Base-by-base conservation (phyloP, 2,888 invertebrate genomes). In the Meteorus cinctellus region DNA sequence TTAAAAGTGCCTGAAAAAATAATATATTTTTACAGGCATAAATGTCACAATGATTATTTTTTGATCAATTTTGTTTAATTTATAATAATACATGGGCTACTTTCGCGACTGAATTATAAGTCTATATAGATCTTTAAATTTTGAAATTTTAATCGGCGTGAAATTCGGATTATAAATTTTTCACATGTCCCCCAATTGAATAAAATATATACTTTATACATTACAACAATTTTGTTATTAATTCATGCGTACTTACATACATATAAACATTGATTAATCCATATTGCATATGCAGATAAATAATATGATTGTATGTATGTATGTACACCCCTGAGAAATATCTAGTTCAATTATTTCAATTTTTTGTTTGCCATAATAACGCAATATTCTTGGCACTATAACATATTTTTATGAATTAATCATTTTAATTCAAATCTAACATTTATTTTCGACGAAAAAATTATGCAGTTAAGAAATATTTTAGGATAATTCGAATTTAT, bases 341-440 rank as follows among this genome's bases (percentile, higher is more conserved):
- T 62, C 62, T 62, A 62, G 31, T 62, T 29, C 62, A 62, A 72
- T 24, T 65, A 41, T 73, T 34, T 60, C 62, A 24, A 69, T 76
- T 68, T 63, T 45, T 19, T 48, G 5, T 72, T 16, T 10, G 27
- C 55, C 55, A 36, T 73, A 65, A 76, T 4, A 55, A 78, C 76
- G 78, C 76, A 74, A 72, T 70, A 60, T 1, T 66, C 76, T 76
- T 75, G 72, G 78, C 79, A 76, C 70, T 74, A 74, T 59, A 67
- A 63, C 68, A 78, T 76, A 78, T 75, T 41, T 41, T 12, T 12
- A 2, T 41, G 41, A 41, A 12, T 41, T 41, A 41, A 55, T 55
- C 63, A 74, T 77, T 36, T 8, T 45, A 72, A 74, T 67, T 59
- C 68, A 65, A 70, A 45, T 60, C 74, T 60, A 76, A 31, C 76